Base-by-base conservation (phyloP, 2,797 vertebrate species). In the Liasis olivaceus region DNA sequence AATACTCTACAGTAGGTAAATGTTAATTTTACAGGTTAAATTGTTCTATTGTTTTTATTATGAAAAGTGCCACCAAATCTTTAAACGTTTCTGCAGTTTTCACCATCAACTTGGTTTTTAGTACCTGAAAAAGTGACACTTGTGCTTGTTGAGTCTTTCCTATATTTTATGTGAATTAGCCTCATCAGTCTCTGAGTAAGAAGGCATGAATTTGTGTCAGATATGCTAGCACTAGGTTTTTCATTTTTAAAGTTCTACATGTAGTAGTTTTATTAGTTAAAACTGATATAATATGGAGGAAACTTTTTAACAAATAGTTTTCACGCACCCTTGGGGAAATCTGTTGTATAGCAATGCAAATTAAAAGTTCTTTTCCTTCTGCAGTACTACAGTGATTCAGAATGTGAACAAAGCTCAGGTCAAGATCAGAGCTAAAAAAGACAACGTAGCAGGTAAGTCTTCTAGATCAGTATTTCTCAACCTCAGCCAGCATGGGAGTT, bases 401-500 rank as follows among this genome's bases (percentile, higher is more conserved):
- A 99, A 99, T 77, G 99, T 99, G 93, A 99, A 99, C 97, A 99
- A 99, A 98, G 99, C 99, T 92, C 99, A 99, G 95, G 99, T 99
- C 96, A 99, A 99, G 98, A 98, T 99, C 95, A 97, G 99, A 96
- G 99, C 99, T 81, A 99, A 99, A 97, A 99, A 97, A 96, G 99
- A 99, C 97, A 99, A 99, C 0, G 99, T 99, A 94, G 99, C 99
- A 98, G 99, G 99, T 99, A 87, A 97, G 11, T 94, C 28, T 89
- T 56, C 20, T 58, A 36, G 1, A 72, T 20, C 51, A 72, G 17
- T 5, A 3, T 42, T 77, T 42, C 20, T 42, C 36, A 77, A 22
- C 7, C 6, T 51, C 51, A 81, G 11, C 5, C 20, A 0, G 4
- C 3, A 81, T 3, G 42, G 20, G 3, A 81, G 36, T 47, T 47